phyloP scores from a whole-genome alignment of 2,888 invertebrate species.

The Pterostichus niger region DNA sequence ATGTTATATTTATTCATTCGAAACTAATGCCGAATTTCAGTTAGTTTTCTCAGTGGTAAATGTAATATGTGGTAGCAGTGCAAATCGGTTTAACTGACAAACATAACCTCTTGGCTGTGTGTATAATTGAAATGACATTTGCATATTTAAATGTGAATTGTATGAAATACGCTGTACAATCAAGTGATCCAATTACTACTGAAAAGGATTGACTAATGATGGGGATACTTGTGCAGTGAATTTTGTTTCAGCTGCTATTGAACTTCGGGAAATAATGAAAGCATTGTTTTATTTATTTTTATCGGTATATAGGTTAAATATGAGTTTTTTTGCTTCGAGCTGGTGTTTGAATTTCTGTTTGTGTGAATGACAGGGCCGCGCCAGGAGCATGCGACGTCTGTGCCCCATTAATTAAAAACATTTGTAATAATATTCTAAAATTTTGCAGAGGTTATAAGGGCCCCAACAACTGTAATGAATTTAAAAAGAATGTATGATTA shows the following conservation, averaged over 20 bases:
- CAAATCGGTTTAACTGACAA: too few relatives aligned
- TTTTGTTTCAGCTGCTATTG: background rate
- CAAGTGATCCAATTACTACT: constrained; percentile 1
- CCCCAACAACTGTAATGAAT: too few relatives aligned
- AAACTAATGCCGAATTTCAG: background rate
- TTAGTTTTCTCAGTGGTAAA: too few relatives aligned
- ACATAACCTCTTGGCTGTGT: background rate
- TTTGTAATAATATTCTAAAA: too few relatives aligned
- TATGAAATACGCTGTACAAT: constrained; percentile 12
- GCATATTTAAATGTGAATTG: constrained; percentile 2
- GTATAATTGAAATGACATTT: constrained; percentile 17
- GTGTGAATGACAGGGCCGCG: too few relatives aligned
- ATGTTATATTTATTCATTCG: background rate
- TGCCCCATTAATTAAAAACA: too few relatives aligned
- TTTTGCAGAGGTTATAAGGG: too few relatives aligned
- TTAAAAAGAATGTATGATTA: too few relatives aligned
- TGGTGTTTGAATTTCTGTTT: constrained; percentile 8
- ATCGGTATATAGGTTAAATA: background rate
- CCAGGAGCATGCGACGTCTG: too few relatives aligned
- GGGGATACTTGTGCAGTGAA: background rate
- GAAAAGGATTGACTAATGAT: constrained; percentile 1
- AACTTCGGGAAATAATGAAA: constrained; percentile 1
- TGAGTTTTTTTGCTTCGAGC: background rate
- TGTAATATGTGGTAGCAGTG: too few relatives aligned
- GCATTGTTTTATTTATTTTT: background rate